These are phyloP conservation scores for Peromyscus polionotus DNA, from an alignment of 2,113 vertebrate species.

Conservation along the genomic window DNA sequence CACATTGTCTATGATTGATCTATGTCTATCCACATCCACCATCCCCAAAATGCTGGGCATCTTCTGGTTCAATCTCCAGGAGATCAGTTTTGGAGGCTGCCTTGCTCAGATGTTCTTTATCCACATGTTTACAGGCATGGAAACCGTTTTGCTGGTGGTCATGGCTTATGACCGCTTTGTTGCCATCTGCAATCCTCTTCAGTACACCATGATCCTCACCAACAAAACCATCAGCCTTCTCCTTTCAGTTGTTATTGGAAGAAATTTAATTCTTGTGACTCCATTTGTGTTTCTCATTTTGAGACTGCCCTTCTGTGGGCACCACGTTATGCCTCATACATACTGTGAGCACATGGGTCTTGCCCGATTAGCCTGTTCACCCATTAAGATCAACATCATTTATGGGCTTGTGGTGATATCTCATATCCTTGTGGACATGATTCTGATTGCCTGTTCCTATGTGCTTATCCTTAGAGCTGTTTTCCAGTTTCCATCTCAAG, in stretches of 20 bases:
- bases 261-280: slow-evolving; percentile 76
- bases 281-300: slow-evolving; percentile 74
- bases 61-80: slow-evolving; percentile 81
- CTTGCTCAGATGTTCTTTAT: slow-evolving; percentile 87
- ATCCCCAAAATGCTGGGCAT: slow-evolving; percentile 83
- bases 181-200: slow-evolving; percentile 66
- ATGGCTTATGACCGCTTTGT: slow-evolving; percentile 72
- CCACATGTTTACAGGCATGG: slow-evolving; percentile 83
- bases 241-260: slow-evolving; percentile 56
- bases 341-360: slow-evolving; percentile 72
- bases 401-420: slow-evolving; percentile 66
- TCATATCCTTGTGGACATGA: slow-evolving; percentile 47
- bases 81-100: slow-evolving; percentile 80
- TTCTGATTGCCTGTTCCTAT: slow-evolving; percentile 61
- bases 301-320: slow-evolving; percentile 68
- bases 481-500: slow-evolving; percentile 63
- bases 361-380: slow-evolving; percentile 57
- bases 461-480: slow-evolving; percentile 55
- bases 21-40: slow-evolving; percentile 79
- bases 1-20: slow-evolving; percentile 83
- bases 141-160: slow-evolving; percentile 84
- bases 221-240: slow-evolving; percentile 55
- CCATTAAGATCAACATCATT: slow-evolving; percentile 50
- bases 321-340: slow-evolving; percentile 63
- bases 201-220: slow-evolving; percentile 71